Percentiles rank a stretch among this genome's conserved stretches.
These are phyloP conservation scores for Troilus luridus DNA, from an alignment of 2,888 invertebrate genomes.

Conservation along the genomic window DNA sequence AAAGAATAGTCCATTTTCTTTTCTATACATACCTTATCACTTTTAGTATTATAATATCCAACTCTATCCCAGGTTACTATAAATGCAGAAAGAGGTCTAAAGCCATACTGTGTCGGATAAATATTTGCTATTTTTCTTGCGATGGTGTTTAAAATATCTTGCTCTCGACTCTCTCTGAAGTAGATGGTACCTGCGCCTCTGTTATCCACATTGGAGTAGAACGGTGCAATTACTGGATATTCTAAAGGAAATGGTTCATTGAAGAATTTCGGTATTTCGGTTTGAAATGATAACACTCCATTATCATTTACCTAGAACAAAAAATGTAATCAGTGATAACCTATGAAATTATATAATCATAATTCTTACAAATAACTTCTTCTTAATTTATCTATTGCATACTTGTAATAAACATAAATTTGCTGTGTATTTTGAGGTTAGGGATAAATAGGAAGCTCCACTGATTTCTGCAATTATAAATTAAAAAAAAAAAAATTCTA, in stretches of 20 bases:
- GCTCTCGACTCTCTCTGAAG: conserved; percentile 69
- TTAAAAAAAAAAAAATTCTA: no score
- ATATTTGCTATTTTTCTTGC: conserved; percentile 74
- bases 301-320: conserved; percentile 87
- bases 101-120: conserved; percentile 68
- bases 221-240: conserved; percentile 90
- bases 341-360: no score
- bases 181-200: conserved; percentile 79
- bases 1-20: background rate
- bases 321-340: background rate
- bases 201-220: conserved; percentile 93
- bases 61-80: conserved; percentile 93
- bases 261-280: conserved; percentile 88
- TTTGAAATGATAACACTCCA: conserved; percentile 89
- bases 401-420: no score
- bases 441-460: no score
- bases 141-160: conserved; percentile 71
- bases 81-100: conserved; percentile 84
- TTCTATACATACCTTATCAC: conserved; percentile 73
- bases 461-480: no score
- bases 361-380: no score
- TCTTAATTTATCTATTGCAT: no score
- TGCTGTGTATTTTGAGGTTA: no score
- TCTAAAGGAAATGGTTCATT: conserved; percentile 91
- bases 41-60: conserved; percentile 79